Conservation (phyloP, 37 sponge, comb jelly and placozoan genomes). For the Geodia barretti region DNA sequence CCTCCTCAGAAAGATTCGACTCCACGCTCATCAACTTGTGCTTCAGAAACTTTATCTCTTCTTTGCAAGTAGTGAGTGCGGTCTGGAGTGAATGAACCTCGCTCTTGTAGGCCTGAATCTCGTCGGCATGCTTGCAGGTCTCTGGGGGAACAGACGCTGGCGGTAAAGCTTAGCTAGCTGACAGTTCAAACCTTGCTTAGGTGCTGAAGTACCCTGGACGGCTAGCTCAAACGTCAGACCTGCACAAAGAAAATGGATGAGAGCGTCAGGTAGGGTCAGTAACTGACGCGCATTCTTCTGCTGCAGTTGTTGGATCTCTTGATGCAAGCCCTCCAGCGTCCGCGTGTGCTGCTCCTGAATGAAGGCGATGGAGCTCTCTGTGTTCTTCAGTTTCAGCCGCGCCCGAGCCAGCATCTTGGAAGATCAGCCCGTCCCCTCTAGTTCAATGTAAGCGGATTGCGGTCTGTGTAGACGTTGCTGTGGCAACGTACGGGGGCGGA, state of each 20-base stretch:
- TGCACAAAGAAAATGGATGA: neutral
- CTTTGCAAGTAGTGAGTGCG: constrained; percentile 18
- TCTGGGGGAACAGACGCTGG: neutral
- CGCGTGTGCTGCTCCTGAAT: constrained; percentile 89
- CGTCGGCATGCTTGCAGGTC: constrained; percentile 19
- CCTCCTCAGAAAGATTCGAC: constrained; percentile 2
- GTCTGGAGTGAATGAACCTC: constrained; percentile 34
- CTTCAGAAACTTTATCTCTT: constrained; percentile 31
- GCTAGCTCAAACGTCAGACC: constrained; percentile 75
- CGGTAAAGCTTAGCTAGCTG: neutral
- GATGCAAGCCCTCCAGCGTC: constrained; percentile 86
- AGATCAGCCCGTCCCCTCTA: no score
- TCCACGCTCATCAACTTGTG: constrained; percentile 27
- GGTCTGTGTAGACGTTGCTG: no score
- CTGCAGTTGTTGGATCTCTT: constrained; percentile 88
- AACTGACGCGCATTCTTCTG: constrained; percentile 88
- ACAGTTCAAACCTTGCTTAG: neutral
- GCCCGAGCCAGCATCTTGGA: constrained; percentile 57
- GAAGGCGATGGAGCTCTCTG: constrained; percentile 85
- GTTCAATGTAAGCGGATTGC: no score
- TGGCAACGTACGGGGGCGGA: no score
- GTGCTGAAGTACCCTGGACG: constrained; percentile 26
- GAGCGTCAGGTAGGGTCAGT: no score
- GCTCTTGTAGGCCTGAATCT: constrained; percentile 23
- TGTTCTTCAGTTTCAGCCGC: constrained; percentile 54